Evolutionary conservation across 2,797 vertebrate genomes (phyloP).

Genomic region (Peromyscus aztecus): DNA sequence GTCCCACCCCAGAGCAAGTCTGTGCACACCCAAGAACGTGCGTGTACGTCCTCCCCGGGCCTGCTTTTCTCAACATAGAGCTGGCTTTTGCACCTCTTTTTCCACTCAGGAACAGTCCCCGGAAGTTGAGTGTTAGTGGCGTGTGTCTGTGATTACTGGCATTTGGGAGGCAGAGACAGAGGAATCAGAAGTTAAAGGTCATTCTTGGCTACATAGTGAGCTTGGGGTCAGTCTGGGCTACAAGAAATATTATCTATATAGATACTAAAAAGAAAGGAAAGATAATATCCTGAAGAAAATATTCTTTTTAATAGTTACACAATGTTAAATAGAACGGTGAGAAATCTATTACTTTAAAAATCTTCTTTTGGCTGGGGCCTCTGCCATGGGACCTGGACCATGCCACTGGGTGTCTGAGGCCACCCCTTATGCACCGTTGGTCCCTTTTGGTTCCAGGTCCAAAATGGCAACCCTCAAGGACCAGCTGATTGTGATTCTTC

Average conservation of each 20-base stretch:
- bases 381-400: not conserved
- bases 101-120: not conserved
- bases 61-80: not conserved
- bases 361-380: not conserved
- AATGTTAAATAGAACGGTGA: not conserved
- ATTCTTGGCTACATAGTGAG: not conserved
- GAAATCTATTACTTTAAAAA: conserved; percentile 4
- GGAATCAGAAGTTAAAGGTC: not conserved
- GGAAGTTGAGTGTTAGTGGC: not conserved
- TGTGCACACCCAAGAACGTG: not conserved
- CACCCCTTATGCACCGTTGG: not conserved
- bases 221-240: not conserved
- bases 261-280: not conserved
- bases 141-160: not conserved
- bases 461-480: not conserved
- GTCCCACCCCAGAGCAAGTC: not conserved
- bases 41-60: not conserved
- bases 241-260: not conserved
- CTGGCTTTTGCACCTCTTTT: not conserved
- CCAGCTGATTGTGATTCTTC: not conserved
- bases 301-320: conserved; percentile 20
- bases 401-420: not conserved
- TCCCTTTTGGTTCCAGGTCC: not conserved
- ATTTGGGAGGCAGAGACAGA: not conserved
- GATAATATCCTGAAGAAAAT: not conserved